Conservation (phyloP, 2,888 invertebrate species). For the Cantharis lateralis region DNA sequence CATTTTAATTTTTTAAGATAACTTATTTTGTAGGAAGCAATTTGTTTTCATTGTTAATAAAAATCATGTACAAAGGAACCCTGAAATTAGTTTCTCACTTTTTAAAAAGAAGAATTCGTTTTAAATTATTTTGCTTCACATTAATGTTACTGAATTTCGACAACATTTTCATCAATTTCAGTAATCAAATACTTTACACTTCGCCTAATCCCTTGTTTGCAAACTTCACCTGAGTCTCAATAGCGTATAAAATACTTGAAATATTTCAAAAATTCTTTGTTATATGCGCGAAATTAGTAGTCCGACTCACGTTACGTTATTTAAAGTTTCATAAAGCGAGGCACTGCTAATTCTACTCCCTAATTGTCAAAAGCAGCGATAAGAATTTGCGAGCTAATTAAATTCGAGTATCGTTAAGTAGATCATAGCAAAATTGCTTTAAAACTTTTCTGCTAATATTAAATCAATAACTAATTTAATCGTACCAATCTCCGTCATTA, state of each 20-base stretch:
- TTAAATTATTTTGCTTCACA: not conserved
- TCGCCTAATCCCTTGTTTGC: constrained; percentile 47
- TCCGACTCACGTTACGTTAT: not conserved
- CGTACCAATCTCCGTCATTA: not conserved
- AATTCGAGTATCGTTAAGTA: not conserved
- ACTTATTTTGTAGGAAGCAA: constrained; percentile 16
- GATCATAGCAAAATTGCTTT: not conserved
- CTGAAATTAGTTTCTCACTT: not conserved
- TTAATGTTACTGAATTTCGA: constrained; percentile 9
- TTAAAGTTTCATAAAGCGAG: constrained; percentile 1
- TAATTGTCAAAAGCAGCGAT: not conserved
- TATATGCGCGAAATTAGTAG: not conserved
- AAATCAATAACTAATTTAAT: not conserved
- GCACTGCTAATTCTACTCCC: not conserved
- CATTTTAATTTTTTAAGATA: constrained; percentile 34
- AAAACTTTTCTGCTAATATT: not conserved
- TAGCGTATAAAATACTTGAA: constrained; percentile 36
- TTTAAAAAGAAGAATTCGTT: not conserved
- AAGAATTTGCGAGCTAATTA: not conserved
- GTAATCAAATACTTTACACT: constrained; percentile 51
- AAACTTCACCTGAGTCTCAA: constrained; percentile 46
- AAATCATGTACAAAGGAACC: not conserved
- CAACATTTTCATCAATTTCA: constrained; percentile 49
- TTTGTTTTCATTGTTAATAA: constrained; percentile 6
- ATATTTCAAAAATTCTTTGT: constrained; percentile 13